Evolutionary conservation across 2,797 vertebrate species (phyloP).

Genomic region (Microctenopoma steveboyesi): DNA sequence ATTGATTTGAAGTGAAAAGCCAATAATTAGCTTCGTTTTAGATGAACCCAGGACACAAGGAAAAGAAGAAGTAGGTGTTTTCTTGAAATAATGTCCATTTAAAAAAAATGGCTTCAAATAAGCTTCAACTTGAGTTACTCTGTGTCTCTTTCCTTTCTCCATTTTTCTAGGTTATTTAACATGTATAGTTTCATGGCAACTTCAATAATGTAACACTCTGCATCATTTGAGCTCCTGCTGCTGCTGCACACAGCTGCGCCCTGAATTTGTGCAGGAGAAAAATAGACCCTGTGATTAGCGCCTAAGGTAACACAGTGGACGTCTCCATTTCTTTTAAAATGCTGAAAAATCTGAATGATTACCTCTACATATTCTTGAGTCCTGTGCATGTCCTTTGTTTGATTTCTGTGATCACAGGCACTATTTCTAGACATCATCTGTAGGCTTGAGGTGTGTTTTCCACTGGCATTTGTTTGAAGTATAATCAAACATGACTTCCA

Average conservation of each 20-base stretch:
- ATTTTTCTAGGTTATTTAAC: neutral
- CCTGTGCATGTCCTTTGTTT: constrained; percentile 21
- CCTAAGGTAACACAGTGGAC: constrained; percentile 3
- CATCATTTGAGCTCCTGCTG: constrained; percentile 7
- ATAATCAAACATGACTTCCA: constrained; percentile 21
- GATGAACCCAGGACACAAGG: neutral
- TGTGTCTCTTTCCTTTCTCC: neutral
- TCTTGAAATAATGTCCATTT: too few relatives aligned
- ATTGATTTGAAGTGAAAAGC: neutral
- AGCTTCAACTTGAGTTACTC: neutral
- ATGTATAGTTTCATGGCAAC: constrained; percentile 1
- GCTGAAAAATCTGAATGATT: constrained; percentile 15
- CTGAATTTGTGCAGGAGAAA: neutral
- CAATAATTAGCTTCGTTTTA: neutral
- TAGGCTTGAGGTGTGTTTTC: constrained; percentile 8
- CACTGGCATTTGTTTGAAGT: constrained; percentile 29
- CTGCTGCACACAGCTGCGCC: neutral
- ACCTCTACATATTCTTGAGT: constrained; percentile 7
- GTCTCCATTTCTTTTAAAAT: constrained; percentile 18
- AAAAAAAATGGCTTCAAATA: neutral
- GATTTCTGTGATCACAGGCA: constrained; percentile 23
- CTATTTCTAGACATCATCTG: constrained; percentile 30
- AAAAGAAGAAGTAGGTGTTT: neutral
- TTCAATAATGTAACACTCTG: constrained; percentile 19
- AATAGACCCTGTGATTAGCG: neutral